Percentiles rank a stretch among this genome's conserved stretches.
Evolutionary conservation across 1,140 invertebrate genomes (phyloP).

Genomic region (Ceratina japonica): DNA sequence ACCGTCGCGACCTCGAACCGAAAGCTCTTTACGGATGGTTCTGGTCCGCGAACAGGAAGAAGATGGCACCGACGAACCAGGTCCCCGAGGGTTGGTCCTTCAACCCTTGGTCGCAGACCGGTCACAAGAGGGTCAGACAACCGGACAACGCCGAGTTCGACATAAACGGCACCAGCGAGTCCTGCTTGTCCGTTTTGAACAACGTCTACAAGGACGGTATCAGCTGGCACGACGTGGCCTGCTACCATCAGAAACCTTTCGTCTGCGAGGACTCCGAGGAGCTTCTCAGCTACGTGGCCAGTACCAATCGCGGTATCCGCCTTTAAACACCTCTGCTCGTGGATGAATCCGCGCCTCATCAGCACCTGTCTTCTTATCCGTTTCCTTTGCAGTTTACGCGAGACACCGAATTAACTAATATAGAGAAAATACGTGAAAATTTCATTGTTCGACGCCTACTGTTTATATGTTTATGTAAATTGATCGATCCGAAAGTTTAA

Average conservation of each 20-base stretch:
- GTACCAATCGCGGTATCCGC: slow-evolving; percentile 88
- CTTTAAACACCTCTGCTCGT: slow-evolving; percentile 81
- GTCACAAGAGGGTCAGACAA: slow-evolving; percentile 92
- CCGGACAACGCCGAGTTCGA: slow-evolving; percentile 95
- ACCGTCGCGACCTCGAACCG: slow-evolving; percentile 90
- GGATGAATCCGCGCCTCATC: slow-evolving; percentile 50
- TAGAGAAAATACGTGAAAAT: background rate
- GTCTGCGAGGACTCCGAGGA: slow-evolving; percentile 94
- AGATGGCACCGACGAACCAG: slow-evolving; percentile 91
- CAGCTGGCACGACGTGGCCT: slow-evolving; percentile 95
- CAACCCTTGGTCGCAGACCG: slow-evolving; percentile 93
- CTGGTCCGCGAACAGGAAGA: slow-evolving; percentile 94
- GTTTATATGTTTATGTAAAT: background rate
- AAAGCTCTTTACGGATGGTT: slow-evolving; percentile 94
- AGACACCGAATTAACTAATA: slow-evolving; percentile 45
- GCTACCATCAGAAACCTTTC: slow-evolving; percentile 94
- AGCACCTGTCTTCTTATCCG: slow-evolving; percentile 37
- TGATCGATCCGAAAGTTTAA: background rate
- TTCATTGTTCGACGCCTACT: background rate
- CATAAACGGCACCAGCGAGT: slow-evolving; percentile 93
- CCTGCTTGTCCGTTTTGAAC: slow-evolving; percentile 91
- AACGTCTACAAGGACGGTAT: slow-evolving; percentile 95
- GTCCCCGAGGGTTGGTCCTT: slow-evolving; percentile 85
- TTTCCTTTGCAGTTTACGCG: slow-evolving; percentile 14
- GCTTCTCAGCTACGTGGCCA: slow-evolving; percentile 89